Evolutionary conservation across 2,113 vertebrate species (phyloP).

Genomic region (Capreolus pygargus): DNA sequence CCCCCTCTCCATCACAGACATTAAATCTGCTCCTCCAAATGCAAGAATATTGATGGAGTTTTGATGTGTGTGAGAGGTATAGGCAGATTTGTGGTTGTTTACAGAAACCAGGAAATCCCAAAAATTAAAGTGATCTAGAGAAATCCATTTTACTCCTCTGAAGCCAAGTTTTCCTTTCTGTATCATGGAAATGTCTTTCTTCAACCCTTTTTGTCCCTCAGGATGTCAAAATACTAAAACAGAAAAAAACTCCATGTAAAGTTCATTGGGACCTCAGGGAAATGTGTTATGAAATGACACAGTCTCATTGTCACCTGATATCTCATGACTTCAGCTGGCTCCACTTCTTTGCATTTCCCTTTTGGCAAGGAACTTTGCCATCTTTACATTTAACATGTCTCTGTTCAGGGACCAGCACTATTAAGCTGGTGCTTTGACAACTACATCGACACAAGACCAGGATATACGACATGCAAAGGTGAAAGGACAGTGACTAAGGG

Average conservation of each 20-base stretch:
- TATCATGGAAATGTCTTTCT: constrained; percentile 29
- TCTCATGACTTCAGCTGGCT: constrained; percentile 31
- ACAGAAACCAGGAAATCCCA: not conserved
- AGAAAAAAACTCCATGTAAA: not conserved
- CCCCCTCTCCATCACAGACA: not conserved
- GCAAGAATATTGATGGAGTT: not conserved
- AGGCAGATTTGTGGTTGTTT: not conserved
- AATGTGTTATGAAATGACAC: constrained; percentile 29
- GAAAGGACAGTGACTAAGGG: constrained; percentile 48
- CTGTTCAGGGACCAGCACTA: not conserved
- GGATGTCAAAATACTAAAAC: constrained; percentile 46
- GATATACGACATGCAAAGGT: constrained; percentile 52
- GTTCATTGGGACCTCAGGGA: constrained; percentile 33
- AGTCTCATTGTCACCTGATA: constrained; percentile 43
- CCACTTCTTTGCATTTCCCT: constrained; percentile 11
- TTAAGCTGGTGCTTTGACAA: constrained; percentile 52
- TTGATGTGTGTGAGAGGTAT: not conserved
- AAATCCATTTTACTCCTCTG: not conserved
- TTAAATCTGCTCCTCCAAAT: not conserved
- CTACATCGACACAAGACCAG: constrained; percentile 32
- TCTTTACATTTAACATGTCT: constrained; percentile 45
- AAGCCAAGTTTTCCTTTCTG: not conserved
- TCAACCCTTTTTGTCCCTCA: not conserved
- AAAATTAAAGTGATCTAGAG: not conserved
- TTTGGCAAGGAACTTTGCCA: not conserved